phyloP scores from a whole-genome alignment of 64 coral and sea anemone species.

The Montipora cactus region DNA sequence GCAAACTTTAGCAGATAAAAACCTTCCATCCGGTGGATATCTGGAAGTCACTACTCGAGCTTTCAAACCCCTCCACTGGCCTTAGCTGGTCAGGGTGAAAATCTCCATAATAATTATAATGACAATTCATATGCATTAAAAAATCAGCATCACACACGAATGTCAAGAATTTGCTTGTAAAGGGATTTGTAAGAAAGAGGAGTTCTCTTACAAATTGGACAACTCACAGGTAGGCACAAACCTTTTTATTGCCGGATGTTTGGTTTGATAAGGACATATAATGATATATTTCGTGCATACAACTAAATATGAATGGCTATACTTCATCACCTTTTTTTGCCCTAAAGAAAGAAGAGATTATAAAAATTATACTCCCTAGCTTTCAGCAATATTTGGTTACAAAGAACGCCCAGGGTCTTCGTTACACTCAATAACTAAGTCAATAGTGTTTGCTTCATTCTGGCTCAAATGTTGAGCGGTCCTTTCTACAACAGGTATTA shows the following conservation, averaged over 20 bases:
- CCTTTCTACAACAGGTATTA: not conserved
- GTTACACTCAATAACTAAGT: not conserved
- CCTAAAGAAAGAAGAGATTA: not conserved
- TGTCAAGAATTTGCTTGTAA: no score
- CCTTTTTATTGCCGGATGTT: not conserved
- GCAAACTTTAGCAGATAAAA: no score
- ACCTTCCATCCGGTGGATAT: no score
- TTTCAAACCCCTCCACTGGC: no score
- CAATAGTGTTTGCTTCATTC: not conserved
- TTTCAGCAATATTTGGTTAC: not conserved
- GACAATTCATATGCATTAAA: no score
- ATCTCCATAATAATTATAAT: no score
- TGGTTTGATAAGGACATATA: not conserved
- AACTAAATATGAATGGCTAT: not conserved
- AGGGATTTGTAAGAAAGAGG: no score
- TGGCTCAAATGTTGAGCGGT: not conserved
- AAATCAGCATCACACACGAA: no score
- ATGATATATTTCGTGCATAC: not conserved
- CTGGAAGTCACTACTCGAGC: no score
- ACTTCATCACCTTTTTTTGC: not conserved
- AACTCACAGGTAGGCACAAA: not conserved
- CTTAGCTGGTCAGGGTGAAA: no score
- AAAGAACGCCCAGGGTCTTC: not conserved
- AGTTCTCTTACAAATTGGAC: no score
- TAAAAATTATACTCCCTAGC: not conserved